These are phyloP conservation scores for Andrena hattorfiana DNA, from an alignment of 2,888 invertebrate genomes.

Conservation along the genomic window DNA sequence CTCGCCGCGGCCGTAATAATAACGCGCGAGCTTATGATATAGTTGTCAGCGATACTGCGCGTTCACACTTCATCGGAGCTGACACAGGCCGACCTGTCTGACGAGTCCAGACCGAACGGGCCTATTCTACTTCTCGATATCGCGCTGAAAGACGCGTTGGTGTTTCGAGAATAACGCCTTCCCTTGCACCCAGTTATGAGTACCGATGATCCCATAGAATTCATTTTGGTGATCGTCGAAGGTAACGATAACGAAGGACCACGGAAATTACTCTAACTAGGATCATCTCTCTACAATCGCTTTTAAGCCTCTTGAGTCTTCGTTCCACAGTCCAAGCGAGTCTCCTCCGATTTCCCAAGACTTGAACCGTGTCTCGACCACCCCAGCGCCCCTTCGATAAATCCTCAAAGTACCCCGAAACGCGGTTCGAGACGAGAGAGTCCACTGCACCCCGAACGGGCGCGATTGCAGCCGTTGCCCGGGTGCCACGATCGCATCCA, in stretches of 20 bases:
- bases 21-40: conserved; percentile 33
- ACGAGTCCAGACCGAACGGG: conserved; percentile 14
- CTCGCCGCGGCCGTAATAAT: not conserved
- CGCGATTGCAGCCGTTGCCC: not conserved
- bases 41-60: conserved; percentile 43
- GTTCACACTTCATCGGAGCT: conserved; percentile 50
- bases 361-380: not conserved
- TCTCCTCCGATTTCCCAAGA: too few relatives aligned
- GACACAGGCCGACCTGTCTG: conserved; percentile 45
- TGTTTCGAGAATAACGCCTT: not conserved
- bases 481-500: not conserved
- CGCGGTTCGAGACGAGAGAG: not conserved
- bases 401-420: not conserved
- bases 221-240: too few relatives aligned
- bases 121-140: conserved; percentile 39
- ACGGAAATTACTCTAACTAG: too few relatives aligned
- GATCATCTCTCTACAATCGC: too few relatives aligned
- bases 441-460: not conserved
- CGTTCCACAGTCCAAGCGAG: too few relatives aligned
- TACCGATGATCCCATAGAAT: too few relatives aligned
- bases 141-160: not conserved
- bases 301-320: too few relatives aligned
- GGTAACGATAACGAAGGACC: too few relatives aligned
- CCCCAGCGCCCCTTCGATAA: not conserved
- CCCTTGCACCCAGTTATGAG: not conserved